phyloP scores from a whole-genome alignment of 2,797 vertebrate species.

The Mormyrus hasselquistii region DNA sequence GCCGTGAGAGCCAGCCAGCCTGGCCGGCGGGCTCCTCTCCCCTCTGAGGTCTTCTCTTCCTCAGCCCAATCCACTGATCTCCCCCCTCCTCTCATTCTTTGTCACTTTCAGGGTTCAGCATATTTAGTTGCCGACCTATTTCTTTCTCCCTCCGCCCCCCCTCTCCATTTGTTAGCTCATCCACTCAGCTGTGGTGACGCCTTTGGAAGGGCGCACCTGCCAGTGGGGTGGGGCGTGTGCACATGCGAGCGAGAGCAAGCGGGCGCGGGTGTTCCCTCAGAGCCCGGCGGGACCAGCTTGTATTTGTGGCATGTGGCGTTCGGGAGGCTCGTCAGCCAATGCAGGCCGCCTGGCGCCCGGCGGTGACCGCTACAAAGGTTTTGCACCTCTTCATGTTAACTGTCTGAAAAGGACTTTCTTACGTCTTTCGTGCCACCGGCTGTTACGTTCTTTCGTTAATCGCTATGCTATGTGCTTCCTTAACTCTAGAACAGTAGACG shows the following conservation, averaged over 20 bases:
- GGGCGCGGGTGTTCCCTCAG: background rate
- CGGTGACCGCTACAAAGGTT: background rate
- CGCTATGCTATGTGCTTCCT: background rate
- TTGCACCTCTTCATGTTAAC: background rate
- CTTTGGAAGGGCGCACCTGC: background rate
- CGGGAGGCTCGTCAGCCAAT: background rate
- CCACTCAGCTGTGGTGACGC: background rate
- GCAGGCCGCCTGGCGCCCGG: background rate
- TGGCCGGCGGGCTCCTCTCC: background rate
- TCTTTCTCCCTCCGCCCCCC: background rate
- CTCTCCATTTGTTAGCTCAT: background rate
- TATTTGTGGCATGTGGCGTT: background rate
- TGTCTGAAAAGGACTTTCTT: background rate
- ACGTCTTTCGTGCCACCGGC: background rate
- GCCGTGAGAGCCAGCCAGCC: background rate
- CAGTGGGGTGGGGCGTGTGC: background rate
- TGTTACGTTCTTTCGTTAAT: background rate
- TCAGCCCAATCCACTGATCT: background rate
- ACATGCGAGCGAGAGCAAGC: background rate
- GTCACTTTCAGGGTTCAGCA: conserved; percentile 13
- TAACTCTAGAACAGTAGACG: background rate
- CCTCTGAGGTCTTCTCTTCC: background rate
- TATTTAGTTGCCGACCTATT: conserved; percentile 8
- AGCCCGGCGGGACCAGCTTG: background rate
- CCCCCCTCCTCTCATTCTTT: background rate